Evolutionary conservation across 1,140 invertebrate species (phyloP).

Genomic region (Formica exsecta): DNA sequence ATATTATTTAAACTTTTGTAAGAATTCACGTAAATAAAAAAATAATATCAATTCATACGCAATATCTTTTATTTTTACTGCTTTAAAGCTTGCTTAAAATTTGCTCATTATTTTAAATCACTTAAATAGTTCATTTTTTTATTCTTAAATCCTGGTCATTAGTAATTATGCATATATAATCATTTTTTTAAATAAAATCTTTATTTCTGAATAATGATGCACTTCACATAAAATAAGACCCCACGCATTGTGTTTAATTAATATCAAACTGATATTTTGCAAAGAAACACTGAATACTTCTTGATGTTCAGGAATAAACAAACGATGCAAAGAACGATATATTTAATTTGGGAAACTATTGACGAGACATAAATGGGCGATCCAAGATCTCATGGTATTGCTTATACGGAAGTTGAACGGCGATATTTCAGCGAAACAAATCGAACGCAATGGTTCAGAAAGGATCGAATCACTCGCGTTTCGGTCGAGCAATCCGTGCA

Average conservation of each 20-base stretch:
- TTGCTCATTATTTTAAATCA: not conserved
- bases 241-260: not conserved
- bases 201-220: not conserved
- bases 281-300: not conserved
- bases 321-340: not conserved
- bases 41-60: not conserved
- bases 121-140: not conserved
- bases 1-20: not conserved
- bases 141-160: not conserved
- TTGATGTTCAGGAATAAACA: not conserved
- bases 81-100: not conserved
- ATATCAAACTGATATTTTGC: not conserved
- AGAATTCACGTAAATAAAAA: not conserved
- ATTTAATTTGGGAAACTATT: slow-evolving; percentile 21
- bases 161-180: not conserved
- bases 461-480: slow-evolving; percentile 80
- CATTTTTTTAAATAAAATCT: too few relatives aligned
- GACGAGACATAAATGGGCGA: not conserved
- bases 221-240: not conserved
- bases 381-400: slow-evolving; percentile 50
- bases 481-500: slow-evolving; percentile 69
- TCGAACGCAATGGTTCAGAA: slow-evolving; percentile 81
- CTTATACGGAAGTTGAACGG: slow-evolving; percentile 45
- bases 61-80: not conserved
- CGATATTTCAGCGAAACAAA: slow-evolving; percentile 79